phyloP scores from a whole-genome alignment of 2,797 vertebrate species.

The Poeciliopsis paucimaculata region DNA sequence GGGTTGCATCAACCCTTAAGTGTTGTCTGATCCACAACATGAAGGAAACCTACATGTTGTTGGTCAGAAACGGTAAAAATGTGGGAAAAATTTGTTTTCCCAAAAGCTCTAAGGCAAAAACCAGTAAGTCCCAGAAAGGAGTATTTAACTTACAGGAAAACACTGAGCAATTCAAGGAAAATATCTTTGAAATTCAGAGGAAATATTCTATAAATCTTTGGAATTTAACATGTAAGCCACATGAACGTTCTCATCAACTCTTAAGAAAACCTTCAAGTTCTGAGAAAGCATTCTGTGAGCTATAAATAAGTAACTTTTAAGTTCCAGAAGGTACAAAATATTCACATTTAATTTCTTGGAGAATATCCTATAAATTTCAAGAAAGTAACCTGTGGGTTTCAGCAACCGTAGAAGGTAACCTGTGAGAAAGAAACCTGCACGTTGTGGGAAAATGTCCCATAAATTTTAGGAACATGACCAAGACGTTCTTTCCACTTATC shows the following conservation, averaged over 20 bases:
- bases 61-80: background rate
- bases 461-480: background rate
- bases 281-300: background rate
- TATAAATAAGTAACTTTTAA: background rate
- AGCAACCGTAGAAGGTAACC: background rate
- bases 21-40: too few species aligned
- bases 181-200: background rate
- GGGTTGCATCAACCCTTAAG: too few species aligned
- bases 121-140: background rate
- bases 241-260: background rate
- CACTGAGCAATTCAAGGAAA: background rate
- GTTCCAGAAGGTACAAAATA: background rate
- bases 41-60: background rate
- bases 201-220: background rate
- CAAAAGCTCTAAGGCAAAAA: background rate
- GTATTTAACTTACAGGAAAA: background rate
- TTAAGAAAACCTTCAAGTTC: background rate
- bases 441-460: background rate
- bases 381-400: background rate
- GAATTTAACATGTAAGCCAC: background rate
- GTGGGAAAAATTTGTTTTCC: background rate
- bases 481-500: background rate
- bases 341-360: background rate
- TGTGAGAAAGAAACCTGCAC: background rate
- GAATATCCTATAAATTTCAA: background rate